Percentiles rank a stretch among this genome's conserved stretches.
Conservation (phyloP, 2,888 invertebrate species). For the Drosophila pseudotakahashii region DNA sequence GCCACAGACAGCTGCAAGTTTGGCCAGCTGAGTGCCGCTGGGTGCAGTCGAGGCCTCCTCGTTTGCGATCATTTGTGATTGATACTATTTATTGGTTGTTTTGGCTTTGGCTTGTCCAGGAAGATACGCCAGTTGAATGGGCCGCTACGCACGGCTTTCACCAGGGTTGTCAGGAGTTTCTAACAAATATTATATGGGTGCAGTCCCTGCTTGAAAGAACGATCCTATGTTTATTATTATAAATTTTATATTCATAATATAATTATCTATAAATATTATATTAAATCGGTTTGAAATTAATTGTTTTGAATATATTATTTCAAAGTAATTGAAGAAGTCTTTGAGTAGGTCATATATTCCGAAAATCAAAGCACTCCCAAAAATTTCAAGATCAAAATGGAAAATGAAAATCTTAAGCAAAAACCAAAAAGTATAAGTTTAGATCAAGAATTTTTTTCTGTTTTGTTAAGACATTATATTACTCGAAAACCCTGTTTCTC, state of each 20-base stretch:
- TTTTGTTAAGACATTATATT: neutral
- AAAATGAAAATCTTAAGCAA: too few species aligned
- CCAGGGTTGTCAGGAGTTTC: slow-evolving; percentile 57
- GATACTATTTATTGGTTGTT: slow-evolving; percentile 76
- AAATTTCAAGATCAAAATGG: too few species aligned
- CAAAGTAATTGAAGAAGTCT: too few species aligned
- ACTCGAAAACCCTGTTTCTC: neutral
- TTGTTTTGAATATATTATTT: neutral
- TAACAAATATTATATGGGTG: neutral
- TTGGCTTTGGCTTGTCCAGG: slow-evolving; percentile 45
- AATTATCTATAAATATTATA: too few species aligned
- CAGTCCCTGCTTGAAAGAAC: neutral
- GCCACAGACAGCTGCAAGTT: slow-evolving; percentile 69
- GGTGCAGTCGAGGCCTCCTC: slow-evolving; percentile 65
- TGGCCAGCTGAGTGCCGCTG: slow-evolving; percentile 67
- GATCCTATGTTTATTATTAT: neutral
- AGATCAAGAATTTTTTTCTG: too few species aligned
- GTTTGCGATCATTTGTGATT: slow-evolving; percentile 76
- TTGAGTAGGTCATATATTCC: too few species aligned
- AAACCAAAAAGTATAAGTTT: too few species aligned
- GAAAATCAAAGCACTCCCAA: too few species aligned
- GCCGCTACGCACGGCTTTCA: slow-evolving; percentile 55
- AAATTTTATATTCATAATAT: too few species aligned
- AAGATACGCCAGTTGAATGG: slow-evolving; percentile 34
- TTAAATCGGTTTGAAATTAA: neutral